A percentile compares a stretch with the other conserved stretches of the same genome.
Conservation (phyloP, 2,888 invertebrate genomes). For the Carpatolechia fugitivella region DNA sequence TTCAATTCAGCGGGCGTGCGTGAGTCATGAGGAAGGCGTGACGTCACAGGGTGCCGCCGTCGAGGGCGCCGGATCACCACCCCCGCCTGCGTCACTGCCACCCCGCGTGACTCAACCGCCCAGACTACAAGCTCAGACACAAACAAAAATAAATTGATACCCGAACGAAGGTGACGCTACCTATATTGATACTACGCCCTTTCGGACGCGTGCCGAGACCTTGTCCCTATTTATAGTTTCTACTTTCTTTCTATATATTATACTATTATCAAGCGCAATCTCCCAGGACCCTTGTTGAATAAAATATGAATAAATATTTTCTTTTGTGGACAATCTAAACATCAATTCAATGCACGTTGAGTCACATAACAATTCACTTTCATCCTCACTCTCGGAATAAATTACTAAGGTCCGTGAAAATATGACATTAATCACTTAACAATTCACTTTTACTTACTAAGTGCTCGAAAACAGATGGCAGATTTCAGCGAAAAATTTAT, state of each 20-base stretch:
- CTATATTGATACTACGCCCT: conserved; percentile 6
- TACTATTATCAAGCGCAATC: not conserved
- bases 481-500: not conserved
- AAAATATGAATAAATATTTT: conserved; percentile 15
- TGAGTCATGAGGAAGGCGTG: conserved; percentile 52
- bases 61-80: conserved; percentile 27
- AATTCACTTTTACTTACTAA: not conserved
- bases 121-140: conserved; percentile 36
- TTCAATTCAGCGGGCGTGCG: conserved; percentile 43
- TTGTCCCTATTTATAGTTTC: conserved; percentile 7
- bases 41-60: conserved; percentile 55
- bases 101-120: conserved; percentile 50
- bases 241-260: not conserved
- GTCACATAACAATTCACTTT: conserved; percentile 49
- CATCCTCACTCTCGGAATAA: conserved; percentile 33
- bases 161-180: conserved; percentile 13
- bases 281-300: not conserved
- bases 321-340: conserved; percentile 33
- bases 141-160: conserved; percentile 39
- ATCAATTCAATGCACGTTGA: conserved; percentile 46
- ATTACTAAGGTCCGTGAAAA: conserved; percentile 3
- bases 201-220: conserved; percentile 8
- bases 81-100: conserved; percentile 46
- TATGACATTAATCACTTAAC: not conserved
- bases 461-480: not conserved